Evolutionary conservation across 2,797 vertebrate genomes (phyloP), one percentile per base, ranked within the genome.

Genomic region (Microhierax caerulescens): DNA sequence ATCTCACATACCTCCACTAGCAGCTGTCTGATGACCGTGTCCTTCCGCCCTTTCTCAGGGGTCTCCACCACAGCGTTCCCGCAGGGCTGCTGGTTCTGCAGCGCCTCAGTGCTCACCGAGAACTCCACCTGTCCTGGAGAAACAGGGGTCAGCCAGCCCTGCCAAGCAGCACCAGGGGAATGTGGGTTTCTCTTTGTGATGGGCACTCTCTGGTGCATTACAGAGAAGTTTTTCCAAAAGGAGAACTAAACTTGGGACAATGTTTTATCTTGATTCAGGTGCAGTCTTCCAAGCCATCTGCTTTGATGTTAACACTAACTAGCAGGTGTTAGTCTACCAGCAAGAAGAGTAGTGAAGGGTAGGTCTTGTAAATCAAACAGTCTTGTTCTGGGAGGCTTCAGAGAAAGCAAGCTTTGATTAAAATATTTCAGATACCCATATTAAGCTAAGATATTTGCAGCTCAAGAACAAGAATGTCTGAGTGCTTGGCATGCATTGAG

Each of bases 1-100:
- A 83, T 15, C 53, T 56, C 76, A 24, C 67, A 0, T 61, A 97
- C 95, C 96, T 96, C 96, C 86, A 96, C 96, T 92, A 98, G 59
- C 43, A 98, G 94, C 36, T 96, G 30, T 37, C 95, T 98, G 92
- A 97, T 95, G 82, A 98, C 47, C 0, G 73, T 97, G 85, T 97
- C 97, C 68, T 92, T 97, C 57, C 19, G 4, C 4, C 96, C 96
- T 72, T 97, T 87, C 91, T 83, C 51, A 28, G 95, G 93, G 4
- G n/a, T 75, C 47, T 96, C 83, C 64, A 95, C 87, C 3, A 95
- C 20, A 21, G 64, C 0, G 0, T 96, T 97, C 17, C 95, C 59
- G 0, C 97, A 97, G 18, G 88, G 92, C 27, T 93, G 89, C 36
- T 91, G 87, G 82, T 11, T 81, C 60, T 73, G 63, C 17, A 97